Conservation (phyloP, 1,140 invertebrate species). For the Vollenhovia emeryi region DNA sequence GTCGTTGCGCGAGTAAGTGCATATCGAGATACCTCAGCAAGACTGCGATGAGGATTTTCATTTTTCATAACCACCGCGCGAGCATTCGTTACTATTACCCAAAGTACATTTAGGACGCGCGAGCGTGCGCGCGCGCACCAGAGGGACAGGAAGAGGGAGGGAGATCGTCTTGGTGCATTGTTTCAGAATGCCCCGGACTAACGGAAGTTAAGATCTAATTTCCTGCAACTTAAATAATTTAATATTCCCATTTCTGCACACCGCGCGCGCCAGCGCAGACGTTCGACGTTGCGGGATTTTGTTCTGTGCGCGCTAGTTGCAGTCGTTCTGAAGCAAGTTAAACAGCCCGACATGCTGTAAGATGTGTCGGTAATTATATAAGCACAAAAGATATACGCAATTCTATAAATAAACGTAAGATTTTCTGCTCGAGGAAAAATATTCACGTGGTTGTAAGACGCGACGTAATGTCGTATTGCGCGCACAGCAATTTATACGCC, state of each 20-base stretch:
- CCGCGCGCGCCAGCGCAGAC: background rate
- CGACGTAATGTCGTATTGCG: background rate
- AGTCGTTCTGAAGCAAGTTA: background rate
- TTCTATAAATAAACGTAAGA: background rate
- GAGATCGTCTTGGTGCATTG: conserved; percentile 27
- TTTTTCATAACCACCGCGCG: conserved; percentile 36
- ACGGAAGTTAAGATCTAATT: conserved; percentile 70
- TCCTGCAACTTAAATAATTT: conserved; percentile 75
- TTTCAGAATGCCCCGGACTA: conserved; percentile 21
- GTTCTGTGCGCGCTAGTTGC: background rate
- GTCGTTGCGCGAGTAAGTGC: background rate
- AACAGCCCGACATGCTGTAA: background rate
- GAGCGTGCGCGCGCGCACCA: background rate
- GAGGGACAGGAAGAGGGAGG: background rate
- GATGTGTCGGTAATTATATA: background rate
- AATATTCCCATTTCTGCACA: conserved; percentile 65
- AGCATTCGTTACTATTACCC: conserved; percentile 45
- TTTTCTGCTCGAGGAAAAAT: background rate
- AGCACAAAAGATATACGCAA: background rate
- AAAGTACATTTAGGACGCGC: conserved; percentile 39
- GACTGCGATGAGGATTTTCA: conserved; percentile 48
- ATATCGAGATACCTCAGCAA: conserved; percentile 34
- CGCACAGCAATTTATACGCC: background rate
- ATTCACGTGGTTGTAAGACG: background rate
- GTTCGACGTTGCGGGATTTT: conserved; percentile 18